Base-by-base conservation (phyloP, 2,113 vertebrate genomes). In the Cyphomyrus plagiostoma region DNA sequence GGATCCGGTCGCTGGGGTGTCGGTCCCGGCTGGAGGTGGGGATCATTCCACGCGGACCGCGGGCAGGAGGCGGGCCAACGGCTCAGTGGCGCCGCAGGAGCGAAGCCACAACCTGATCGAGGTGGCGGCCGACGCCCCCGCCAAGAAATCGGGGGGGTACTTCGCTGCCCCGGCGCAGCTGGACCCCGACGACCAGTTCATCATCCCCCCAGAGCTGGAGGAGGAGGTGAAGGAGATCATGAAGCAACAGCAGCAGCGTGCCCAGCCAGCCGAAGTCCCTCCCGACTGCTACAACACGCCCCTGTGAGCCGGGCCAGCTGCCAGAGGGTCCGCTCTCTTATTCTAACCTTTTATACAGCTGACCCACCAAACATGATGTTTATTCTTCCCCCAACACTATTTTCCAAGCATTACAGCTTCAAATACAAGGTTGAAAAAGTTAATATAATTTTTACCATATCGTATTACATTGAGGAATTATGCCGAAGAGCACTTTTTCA, bases 51-150 rank as follows among this genome's bases (percentile, higher is more conserved):
- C 93, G 23, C 97, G 91, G 95, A 95, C 97, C 1, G 94, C 95
- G 3, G 95, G 95, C 15, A 96, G 96, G 70, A 95, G 96, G 87
- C 94, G 97, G 58, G 94, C 95, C 1, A 99, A 99, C 0, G 98
- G 98, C 15, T 99, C 98, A 0, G 98, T 99, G 88, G 98, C 98
- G 0, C 97, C 96, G 0, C 97, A 97, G 46, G 98, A 99, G 90
- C 96, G 95, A 92, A 99, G 97, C 94, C 98, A 99, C 93, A 99
- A 99, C 87, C 94, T 98, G 7, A 99, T 99, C 0, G 98, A 99
- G 91, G 97, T 99, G 13, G 98, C 98, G 0, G 91, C 96, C 0
- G 98, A 99, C 0, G 98, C 97, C 0, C 98, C 98, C 0, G 97
- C 97, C 1, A 97, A 97, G 86, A 99, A 97, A 93, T 94, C 95